Conservation (phyloP, 1,140 invertebrate genomes). For the Wiebesia pumilae region DNA sequence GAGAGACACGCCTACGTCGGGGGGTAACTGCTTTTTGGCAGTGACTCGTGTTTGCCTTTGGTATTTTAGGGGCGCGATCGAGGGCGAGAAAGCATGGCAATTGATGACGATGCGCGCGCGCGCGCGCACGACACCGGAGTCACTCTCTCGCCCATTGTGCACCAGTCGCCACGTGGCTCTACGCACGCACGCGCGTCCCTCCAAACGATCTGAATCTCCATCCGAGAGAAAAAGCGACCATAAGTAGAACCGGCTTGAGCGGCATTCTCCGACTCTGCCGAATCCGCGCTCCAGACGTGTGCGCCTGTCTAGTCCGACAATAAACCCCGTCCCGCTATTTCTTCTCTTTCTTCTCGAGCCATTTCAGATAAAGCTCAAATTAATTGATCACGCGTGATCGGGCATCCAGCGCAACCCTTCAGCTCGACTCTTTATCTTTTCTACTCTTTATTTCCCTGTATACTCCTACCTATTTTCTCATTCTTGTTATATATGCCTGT, state of each 20-base stretch:
- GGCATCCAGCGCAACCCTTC: constrained; percentile 62
- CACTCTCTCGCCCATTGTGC: constrained; percentile 67
- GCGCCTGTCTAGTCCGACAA: constrained; percentile 19
- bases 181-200: constrained; percentile 49
- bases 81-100: constrained; percentile 66
- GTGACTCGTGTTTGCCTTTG: constrained; percentile 73
- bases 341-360: constrained; percentile 25
- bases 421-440: neutral
- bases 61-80: constrained; percentile 69
- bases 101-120: constrained; percentile 68
- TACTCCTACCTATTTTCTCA: no score
- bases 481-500: neutral
- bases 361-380: constrained; percentile 65
- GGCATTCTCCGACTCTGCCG: neutral
- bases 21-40: constrained; percentile 68
- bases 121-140: constrained; percentile 59
- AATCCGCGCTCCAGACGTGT: neutral
- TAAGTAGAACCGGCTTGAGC: constrained; percentile 27
- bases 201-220: constrained; percentile 50
- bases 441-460: constrained; percentile 15
- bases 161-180: constrained; percentile 65
- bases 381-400: constrained; percentile 74
- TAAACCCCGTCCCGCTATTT: constrained; percentile 11
- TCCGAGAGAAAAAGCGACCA: constrained; percentile 32
- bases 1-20: constrained; percentile 70